A percentile compares a stretch with the other conserved stretches of the same genome.
These are phyloP conservation scores for Drosophila oshimai DNA, from an alignment of 1,140 invertebrate species.

Conservation along the genomic window DNA sequence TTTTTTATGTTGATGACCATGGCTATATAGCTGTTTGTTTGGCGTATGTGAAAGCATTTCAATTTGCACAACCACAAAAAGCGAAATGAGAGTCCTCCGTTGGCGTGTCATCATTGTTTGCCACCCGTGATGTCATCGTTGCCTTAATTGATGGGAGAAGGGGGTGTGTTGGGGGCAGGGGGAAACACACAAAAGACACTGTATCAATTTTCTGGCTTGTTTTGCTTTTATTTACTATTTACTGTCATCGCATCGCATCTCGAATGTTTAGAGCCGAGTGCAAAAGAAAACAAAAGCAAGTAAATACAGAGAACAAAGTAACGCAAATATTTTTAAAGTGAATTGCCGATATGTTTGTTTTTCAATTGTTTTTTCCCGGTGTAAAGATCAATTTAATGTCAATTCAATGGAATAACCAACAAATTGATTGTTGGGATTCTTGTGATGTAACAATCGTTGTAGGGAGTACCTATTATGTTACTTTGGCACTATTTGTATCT, in stretches of 20 bases:
- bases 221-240: conserved; percentile 62
- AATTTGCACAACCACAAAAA: conserved; percentile 19
- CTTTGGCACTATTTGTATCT: background rate
- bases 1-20: conserved; percentile 39
- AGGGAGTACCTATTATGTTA: too few relatives aligned
- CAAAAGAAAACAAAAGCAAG: conserved; percentile 5
- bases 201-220: conserved; percentile 59
- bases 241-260: conserved; percentile 33
- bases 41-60: conserved; percentile 55
- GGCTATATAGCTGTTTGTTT: conserved; percentile 14
- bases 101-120: conserved; percentile 39
- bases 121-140: conserved; percentile 32
- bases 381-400: conserved; percentile 12
- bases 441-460: background rate
- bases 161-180: background rate
- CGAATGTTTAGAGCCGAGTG: conserved; percentile 23
- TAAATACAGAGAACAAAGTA: conserved; percentile 12
- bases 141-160: conserved; percentile 24
- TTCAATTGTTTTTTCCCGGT: conserved; percentile 2
- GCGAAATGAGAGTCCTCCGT: conserved; percentile 24
- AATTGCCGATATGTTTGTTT: conserved; percentile 17
- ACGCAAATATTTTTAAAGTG: conserved; percentile 13
- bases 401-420: background rate
- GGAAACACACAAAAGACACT: conserved; percentile 28
- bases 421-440: background rate